These are phyloP conservation scores for Batillaria attramentaria DNA, from an alignment of 1,140 invertebrate genomes.

Conservation along the genomic window DNA sequence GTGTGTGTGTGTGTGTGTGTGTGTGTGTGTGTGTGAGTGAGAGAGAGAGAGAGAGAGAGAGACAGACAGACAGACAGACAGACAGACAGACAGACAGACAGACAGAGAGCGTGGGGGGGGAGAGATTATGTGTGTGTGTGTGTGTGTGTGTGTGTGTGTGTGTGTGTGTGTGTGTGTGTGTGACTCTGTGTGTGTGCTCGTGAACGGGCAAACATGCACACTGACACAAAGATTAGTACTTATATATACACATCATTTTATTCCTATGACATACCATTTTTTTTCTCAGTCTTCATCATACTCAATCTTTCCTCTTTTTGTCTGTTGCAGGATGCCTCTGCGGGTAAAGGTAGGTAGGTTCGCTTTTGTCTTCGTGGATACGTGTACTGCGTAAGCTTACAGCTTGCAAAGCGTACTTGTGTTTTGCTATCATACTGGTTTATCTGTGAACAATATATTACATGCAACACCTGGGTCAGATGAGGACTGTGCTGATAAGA, in stretches of 20 bases:
- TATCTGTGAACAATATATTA: not conserved
- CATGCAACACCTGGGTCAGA: not conserved
- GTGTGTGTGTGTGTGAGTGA: not conserved
- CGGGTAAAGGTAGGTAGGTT: not conserved
- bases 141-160: not conserved
- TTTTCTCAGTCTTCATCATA: not conserved
- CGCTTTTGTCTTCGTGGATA: too few relatives aligned
- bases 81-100: not conserved
- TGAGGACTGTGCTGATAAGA: too few relatives aligned
- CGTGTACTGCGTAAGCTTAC: too few relatives aligned
- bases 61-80: constrained; percentile 2
- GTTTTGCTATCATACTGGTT: too few relatives aligned
- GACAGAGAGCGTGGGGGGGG: not conserved
- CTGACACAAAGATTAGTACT: not conserved
- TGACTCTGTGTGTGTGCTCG: not conserved
- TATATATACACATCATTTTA: not conserved
- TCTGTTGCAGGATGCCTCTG: not conserved
- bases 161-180: not conserved
- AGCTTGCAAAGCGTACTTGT: too few relatives aligned
- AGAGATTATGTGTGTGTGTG: not conserved
- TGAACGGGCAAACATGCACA: not conserved
- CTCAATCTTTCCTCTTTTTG: not conserved
- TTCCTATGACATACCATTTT: not conserved
- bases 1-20: not conserved
- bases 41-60: not conserved